Base-by-base conservation (phyloP, 2,113 vertebrate species). In the Chaetodon auriga region DNA sequence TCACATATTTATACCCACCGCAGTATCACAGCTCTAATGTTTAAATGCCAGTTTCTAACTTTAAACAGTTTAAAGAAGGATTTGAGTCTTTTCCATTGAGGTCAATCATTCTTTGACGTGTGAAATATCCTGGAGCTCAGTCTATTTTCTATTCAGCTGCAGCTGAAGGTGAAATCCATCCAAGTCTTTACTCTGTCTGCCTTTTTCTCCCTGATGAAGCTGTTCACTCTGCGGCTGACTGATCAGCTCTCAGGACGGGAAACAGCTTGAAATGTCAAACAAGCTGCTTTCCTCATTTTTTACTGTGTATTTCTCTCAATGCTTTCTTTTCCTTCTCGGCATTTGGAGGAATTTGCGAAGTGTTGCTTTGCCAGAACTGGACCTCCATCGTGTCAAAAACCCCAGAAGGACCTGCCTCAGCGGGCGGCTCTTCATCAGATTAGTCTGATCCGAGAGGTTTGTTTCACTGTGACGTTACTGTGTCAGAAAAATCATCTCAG, bases 21-120 rank as follows among this genome's bases (percentile, higher is more conserved):
- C 7, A 25, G 7, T 6, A 30, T 43, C 25, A 46, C 36, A 62
- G 14, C 41, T 23, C 5, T 19, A 68, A 72, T 62, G 9, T 75
- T 72, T 84, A 8, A 78, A 77, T 14, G n/a, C 7, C 60, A 23
- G 38, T 30, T 7, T 8, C 2, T 19, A 41, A 38, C 18, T 70
- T 66, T 54, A 82, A 80, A 85, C 48, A 46, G 66, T 75, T 38
- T 81, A 36, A 60, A 16, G 7, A 61, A n/a, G 45, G 3, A 25
- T 55, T 41, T 4, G 6, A 1, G 38, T 41, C 57, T 75, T 63
- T 72, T 82, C 75, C 64, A 38, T 35, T 38, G 0, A 51, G 30
- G 63, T 8, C 38, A 30, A 71, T 62, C n/a, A 43, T 63, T 66
- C 62, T 58, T 48, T 80, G 46, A 46, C 68, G 57, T 74, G 55